phyloP scores from a whole-genome alignment of 2,113 vertebrate genomes.

The Myotis davidii region DNA sequence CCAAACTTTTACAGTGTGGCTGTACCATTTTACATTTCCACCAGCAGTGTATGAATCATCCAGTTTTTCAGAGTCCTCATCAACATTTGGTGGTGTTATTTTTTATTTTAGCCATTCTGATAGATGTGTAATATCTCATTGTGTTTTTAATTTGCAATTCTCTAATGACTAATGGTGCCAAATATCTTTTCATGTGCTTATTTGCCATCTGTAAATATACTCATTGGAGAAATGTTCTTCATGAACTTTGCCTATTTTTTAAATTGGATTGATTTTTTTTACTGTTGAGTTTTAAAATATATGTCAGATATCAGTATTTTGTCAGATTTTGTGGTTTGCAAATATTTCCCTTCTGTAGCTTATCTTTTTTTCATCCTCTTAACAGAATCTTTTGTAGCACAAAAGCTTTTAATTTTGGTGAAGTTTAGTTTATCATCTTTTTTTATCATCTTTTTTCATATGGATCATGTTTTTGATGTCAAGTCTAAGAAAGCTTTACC shows the following conservation, averaged over 20 bases:
- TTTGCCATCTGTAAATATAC: neutral
- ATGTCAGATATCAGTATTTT: neutral
- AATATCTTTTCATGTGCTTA: neutral
- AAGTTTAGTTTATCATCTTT: neutral
- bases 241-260: neutral
- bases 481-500: neutral
- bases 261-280: neutral
- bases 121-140: neutral
- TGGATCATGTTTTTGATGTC: neutral
- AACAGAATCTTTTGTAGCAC: neutral
- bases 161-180: neutral
- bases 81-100: neutral
- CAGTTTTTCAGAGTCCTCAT: neutral
- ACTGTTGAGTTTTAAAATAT: neutral
- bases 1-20: neutral
- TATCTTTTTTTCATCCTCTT: conserved; percentile 20
- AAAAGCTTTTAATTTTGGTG: neutral
- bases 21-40: neutral
- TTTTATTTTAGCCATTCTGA: neutral
- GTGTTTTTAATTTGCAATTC: neutral
- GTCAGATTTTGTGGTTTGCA: neutral
- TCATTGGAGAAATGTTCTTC: neutral
- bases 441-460: neutral
- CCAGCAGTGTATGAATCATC: fast-evolving
- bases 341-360: conserved; percentile 12